Conservation (phyloP, 2,797 vertebrate genomes). For the Lutjanus campechanus region DNA sequence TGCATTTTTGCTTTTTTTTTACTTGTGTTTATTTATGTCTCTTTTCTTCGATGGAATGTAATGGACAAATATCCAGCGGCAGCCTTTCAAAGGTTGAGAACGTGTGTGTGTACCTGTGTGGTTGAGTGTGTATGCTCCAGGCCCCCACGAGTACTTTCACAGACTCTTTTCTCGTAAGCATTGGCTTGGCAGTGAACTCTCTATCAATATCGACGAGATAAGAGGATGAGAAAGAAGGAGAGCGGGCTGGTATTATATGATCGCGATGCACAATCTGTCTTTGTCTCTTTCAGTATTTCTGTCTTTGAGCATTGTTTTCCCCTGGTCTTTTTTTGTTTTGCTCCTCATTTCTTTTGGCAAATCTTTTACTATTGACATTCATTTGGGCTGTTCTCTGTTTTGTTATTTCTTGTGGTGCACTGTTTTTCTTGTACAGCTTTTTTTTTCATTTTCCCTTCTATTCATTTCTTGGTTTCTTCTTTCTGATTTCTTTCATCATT, state of each 20-base stretch:
- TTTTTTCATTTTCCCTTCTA: not conserved
- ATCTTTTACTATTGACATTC: not conserved
- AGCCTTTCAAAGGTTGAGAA: constrained; percentile 30
- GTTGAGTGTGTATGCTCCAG: constrained; percentile 8
- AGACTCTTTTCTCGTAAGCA: constrained; percentile 42
- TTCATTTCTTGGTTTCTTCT: not conserved
- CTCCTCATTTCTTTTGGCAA: not conserved
- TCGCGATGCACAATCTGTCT: constrained; percentile 26
- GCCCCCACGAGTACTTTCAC: constrained; percentile 44
- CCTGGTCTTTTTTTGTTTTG: not conserved
- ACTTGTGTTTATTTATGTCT: constrained; percentile 12
- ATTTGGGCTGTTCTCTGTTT: not conserved
- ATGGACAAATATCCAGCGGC: constrained; percentile 35
- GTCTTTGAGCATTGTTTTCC: not conserved
- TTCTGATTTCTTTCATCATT: not conserved
- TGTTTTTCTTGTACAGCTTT: not conserved
- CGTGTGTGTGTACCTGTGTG: constrained; percentile 26
- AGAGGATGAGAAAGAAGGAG: constrained; percentile 47
- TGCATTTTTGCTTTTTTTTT: not conserved
- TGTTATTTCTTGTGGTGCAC: not conserved
- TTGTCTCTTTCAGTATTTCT: constrained; percentile 28
- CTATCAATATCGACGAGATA: constrained; percentile 53
- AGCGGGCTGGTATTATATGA: constrained; percentile 24
- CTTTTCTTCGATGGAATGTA: not conserved
- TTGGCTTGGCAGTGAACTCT: constrained; percentile 61